These are phyloP conservation scores for Caenorhabditis uteleia DNA, from an alignment of 2,888 invertebrate species.

Conservation along the genomic window DNA sequence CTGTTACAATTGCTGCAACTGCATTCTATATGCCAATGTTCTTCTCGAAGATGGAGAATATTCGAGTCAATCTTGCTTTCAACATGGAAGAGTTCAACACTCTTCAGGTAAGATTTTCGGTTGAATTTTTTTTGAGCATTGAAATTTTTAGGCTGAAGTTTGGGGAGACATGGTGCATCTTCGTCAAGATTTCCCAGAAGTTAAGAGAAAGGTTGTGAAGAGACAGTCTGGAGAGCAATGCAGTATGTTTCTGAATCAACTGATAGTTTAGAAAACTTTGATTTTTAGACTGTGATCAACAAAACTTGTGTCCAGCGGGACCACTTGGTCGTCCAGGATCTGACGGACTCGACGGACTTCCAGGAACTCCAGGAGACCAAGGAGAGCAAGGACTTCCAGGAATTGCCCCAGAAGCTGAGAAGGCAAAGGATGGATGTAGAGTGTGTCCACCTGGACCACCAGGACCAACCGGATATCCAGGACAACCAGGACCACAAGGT, in stretches of 20 bases:
- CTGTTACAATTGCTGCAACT: slow-evolving; percentile 42
- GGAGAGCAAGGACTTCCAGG: slow-evolving; percentile 48
- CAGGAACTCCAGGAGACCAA: slow-evolving; percentile 52
- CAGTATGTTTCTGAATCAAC: slow-evolving; percentile 9
- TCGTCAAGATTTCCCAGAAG: slow-evolving; percentile 24
- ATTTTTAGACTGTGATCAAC: slow-evolving; percentile 41
- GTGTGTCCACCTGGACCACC: slow-evolving; percentile 50
- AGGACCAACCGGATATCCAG: slow-evolving; percentile 59
- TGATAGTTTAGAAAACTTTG: neutral
- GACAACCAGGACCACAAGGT: slow-evolving; percentile 65
- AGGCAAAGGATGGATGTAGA: slow-evolving; percentile 37
- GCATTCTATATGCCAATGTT: slow-evolving; percentile 43
- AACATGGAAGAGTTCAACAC: slow-evolving; percentile 51
- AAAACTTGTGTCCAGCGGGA: slow-evolving; percentile 50
- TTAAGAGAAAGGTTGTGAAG: slow-evolving; percentile 35
- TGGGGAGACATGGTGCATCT: slow-evolving; percentile 47
- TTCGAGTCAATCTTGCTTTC: slow-evolving; percentile 37
- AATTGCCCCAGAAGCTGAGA: slow-evolving; percentile 39
- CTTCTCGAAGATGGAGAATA: slow-evolving; percentile 38
- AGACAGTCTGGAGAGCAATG: slow-evolving; percentile 43
- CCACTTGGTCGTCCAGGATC: slow-evolving; percentile 63
- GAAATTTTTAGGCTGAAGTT: slow-evolving; percentile 44
- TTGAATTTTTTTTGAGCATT: no score
- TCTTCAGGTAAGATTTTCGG: slow-evolving; percentile 41
- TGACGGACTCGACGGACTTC: slow-evolving; percentile 65